These are phyloP conservation scores for Podabrus alpinus DNA, from an alignment of 2,888 invertebrate genomes.

Conservation along the genomic window DNA sequence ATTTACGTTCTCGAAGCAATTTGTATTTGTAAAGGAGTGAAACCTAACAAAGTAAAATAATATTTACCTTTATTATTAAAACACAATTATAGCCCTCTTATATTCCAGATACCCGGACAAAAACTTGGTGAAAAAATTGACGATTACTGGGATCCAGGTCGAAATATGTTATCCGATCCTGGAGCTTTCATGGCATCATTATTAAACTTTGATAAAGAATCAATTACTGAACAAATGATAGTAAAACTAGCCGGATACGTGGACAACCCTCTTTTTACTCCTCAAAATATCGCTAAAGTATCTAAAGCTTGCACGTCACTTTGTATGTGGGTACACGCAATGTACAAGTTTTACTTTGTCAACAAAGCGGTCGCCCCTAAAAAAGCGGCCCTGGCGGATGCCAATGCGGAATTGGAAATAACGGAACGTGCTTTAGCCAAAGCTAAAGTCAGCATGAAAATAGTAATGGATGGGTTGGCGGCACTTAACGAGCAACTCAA, in stretches of 20 bases:
- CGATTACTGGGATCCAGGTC: constrained; percentile 91
- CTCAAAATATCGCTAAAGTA: constrained; percentile 74
- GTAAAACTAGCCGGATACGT: constrained; percentile 79
- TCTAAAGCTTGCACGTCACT: constrained; percentile 81
- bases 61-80: background rate
- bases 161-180: constrained; percentile 79
- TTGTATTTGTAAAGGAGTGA: constrained; percentile 80
- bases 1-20: constrained; percentile 81
- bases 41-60: constrained; percentile 67
- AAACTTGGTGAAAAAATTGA: constrained; percentile 79
- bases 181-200: constrained; percentile 80
- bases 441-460: constrained; percentile 79
- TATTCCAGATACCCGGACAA: constrained; percentile 61
- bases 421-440: constrained; percentile 69
- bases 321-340: constrained; percentile 90
- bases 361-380: constrained; percentile 85
- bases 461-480: constrained; percentile 77
- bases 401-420: constrained; percentile 67
- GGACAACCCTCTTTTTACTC: constrained; percentile 78
- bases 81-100: background rate
- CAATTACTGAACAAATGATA: constrained; percentile 79
- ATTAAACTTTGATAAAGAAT: constrained; percentile 86
- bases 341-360: constrained; percentile 91
- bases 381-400: constrained; percentile 77
- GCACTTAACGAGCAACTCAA: constrained; percentile 71